Evolutionary conservation across 2,113 vertebrate genomes (phyloP).

Genomic region (Rhipidura dahli): DNA sequence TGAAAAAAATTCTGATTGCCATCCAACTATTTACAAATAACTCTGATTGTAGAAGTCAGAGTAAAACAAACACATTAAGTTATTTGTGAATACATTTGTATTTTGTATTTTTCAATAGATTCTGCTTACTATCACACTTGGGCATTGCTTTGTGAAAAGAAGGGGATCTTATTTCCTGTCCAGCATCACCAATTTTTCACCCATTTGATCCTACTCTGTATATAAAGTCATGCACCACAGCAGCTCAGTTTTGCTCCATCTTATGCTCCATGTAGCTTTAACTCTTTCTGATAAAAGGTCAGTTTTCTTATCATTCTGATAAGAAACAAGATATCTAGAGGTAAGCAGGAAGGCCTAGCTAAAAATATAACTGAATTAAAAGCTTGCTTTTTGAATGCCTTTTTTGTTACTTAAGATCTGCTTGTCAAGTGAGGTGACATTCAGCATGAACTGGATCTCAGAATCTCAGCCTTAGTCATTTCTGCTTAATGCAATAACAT

Average conservation of each 20-base stretch:
- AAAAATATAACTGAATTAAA: slow-evolving; percentile 4
- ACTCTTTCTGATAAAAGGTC: slow-evolving; percentile 4
- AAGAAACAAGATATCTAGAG: neutral
- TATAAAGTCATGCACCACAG: neutral
- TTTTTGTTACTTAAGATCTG: slow-evolving; percentile 21
- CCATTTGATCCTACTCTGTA: neutral
- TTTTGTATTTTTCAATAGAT: neutral
- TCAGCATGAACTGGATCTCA: slow-evolving; percentile 19
- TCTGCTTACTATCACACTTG: neutral
- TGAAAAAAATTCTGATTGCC: slow-evolving; percentile 1
- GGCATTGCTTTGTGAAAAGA: neutral
- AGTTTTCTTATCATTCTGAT: too few relatives aligned
- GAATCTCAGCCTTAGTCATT: slow-evolving; percentile 33
- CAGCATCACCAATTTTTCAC: neutral
- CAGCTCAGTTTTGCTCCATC: neutral
- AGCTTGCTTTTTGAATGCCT: neutral
- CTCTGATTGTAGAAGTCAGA: neutral
- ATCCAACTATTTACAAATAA: slow-evolving; percentile 40
- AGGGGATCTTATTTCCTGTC: neutral
- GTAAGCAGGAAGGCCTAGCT: neutral
- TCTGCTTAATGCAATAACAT: slow-evolving; percentile 55
- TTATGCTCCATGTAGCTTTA: neutral
- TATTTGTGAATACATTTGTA: neutral
- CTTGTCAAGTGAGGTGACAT: slow-evolving; percentile 31
- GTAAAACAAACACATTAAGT: slow-evolving; percentile 25